Evolutionary conservation across 2,113 vertebrate species (phyloP).

Genomic region (Pachycephala philippinensis): DNA sequence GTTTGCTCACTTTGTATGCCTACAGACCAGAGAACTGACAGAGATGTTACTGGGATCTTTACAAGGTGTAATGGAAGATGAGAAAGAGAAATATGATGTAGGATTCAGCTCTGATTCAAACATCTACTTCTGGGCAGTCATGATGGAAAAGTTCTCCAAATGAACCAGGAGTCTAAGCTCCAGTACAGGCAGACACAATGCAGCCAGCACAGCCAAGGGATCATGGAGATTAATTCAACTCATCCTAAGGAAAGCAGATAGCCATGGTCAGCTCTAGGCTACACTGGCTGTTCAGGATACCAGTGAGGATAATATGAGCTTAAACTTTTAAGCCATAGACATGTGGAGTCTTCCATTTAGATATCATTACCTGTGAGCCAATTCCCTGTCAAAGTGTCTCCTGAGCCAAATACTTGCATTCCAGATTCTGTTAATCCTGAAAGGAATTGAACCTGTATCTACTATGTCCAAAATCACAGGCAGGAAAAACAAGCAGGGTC

Average conservation of each 20-base stretch:
- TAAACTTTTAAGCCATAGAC: neutral
- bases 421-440: neutral
- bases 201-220: neutral
- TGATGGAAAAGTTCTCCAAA: neutral
- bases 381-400: neutral
- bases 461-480: neutral
- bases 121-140: neutral
- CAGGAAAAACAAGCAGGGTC: neutral
- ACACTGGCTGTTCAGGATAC: neutral
- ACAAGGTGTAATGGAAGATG: neutral
- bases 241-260: neutral
- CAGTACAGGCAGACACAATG: neutral
- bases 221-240: neutral
- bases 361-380: neutral
- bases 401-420: neutral
- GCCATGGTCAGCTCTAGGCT: neutral
- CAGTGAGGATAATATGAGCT: neutral
- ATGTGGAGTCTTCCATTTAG: neutral
- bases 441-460: neutral
- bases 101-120: neutral
- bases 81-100: neutral
- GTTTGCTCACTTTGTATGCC: neutral
- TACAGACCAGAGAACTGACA: neutral
- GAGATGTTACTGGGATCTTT: neutral
- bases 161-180: neutral